Conservation (phyloP, 2,888 invertebrate genomes). For the Endotricha flammealis region DNA sequence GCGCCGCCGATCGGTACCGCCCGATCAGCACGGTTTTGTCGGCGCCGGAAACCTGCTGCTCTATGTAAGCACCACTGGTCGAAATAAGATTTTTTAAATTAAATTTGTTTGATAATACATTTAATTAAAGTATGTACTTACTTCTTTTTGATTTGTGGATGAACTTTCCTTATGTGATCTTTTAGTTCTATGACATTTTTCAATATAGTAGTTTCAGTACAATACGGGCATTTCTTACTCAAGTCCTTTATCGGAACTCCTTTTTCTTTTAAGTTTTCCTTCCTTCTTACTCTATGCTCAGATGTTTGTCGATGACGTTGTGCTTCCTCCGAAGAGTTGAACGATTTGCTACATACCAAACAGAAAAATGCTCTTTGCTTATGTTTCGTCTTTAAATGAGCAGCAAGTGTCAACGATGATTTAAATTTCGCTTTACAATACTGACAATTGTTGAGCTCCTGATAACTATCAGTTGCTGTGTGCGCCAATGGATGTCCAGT, state of each 20-base stretch:
- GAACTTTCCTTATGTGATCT: slow-evolving; percentile 78
- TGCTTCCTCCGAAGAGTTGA: slow-evolving; percentile 79
- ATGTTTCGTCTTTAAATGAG: slow-evolving; percentile 81
- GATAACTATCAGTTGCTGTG: slow-evolving; percentile 81
- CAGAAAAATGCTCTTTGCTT: slow-evolving; percentile 81
- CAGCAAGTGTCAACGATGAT: slow-evolving; percentile 81
- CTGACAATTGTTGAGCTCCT: slow-evolving; percentile 80
- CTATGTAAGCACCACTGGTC: no score
- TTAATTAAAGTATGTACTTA: no score
- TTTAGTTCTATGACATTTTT: slow-evolving; percentile 77
- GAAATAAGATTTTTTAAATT: no score
- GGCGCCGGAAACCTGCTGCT: no score
- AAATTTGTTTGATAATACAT: no score
- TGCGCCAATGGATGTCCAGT: slow-evolving; percentile 68
- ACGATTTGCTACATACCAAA: slow-evolving; percentile 81
- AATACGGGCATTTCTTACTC: slow-evolving; percentile 79
- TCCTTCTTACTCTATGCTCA: slow-evolving; percentile 80
- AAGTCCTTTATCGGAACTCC: slow-evolving; percentile 52
- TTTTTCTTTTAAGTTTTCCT: slow-evolving; percentile 54
- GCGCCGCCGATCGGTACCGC: no score
- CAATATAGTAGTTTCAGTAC: slow-evolving; percentile 64
- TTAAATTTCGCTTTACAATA: slow-evolving; percentile 79
- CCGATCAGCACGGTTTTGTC: no score
- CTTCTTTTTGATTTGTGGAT: slow-evolving; percentile 82
- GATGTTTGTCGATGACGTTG: slow-evolving; percentile 81